Percentiles rank a stretch among this genome's conserved stretches.
These are phyloP conservation scores for Drosophila bocki DNA, from an alignment of 1,140 invertebrate species.

Conservation along the genomic window DNA sequence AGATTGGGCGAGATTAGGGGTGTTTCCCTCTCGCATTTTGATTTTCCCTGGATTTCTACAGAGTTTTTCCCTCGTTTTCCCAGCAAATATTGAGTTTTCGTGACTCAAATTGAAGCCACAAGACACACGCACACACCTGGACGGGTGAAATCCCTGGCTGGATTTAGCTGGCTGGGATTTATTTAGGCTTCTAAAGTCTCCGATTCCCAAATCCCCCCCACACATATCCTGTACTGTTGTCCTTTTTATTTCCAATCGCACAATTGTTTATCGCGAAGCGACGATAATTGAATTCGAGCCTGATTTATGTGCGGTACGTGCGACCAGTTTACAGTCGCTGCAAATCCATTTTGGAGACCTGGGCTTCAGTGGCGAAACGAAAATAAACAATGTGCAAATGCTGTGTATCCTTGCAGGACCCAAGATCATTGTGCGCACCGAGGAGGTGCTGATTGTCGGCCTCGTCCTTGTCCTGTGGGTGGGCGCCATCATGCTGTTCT, in stretches of 20 bases:
- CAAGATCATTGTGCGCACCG: constrained; percentile 89
- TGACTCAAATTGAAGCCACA: constrained; percentile 2
- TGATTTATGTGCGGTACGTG: constrained; percentile 63
- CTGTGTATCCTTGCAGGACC: constrained; percentile 84
- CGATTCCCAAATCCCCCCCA: constrained; percentile 27
- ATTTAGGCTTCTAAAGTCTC: constrained; percentile 1
- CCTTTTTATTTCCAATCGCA: not conserved
- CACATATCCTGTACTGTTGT: not conserved
- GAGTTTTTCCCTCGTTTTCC: not conserved
- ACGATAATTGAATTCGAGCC: constrained; percentile 69
- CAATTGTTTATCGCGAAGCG: constrained; percentile 36
- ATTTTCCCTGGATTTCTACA: constrained; percentile 8
- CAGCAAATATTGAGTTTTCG: constrained; percentile 28
- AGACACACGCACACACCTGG: not conserved
- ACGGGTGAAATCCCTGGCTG: constrained; percentile 11
- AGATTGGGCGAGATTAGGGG: constrained; percentile 8
- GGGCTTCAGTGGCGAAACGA: not conserved
- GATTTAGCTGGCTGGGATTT: constrained; percentile 12
- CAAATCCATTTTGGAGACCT: constrained; percentile 16
- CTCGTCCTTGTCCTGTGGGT: constrained; percentile 94
- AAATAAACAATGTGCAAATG: constrained; percentile 27
- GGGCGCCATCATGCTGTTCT: constrained; percentile 94
- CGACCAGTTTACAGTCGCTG: constrained; percentile 12
- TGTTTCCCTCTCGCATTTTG: constrained; percentile 3
- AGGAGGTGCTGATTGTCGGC: constrained; percentile 94